Percentiles rank a stretch among this genome's conserved stretches.
Conservation (phyloP, 1,140 invertebrate genomes). For the Leptopilina clavipes region DNA sequence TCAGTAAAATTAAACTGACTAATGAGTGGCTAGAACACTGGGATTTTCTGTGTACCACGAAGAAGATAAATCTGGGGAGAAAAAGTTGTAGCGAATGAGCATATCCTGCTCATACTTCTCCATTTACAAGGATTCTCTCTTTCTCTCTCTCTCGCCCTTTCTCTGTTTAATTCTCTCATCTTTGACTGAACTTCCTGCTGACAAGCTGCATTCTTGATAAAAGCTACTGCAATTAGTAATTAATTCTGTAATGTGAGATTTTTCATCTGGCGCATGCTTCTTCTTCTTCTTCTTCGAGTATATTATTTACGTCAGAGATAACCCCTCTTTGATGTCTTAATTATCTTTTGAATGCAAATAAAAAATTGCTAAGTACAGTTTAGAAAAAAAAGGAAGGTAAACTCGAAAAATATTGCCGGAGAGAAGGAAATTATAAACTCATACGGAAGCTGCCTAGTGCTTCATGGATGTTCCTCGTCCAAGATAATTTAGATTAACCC, state of each 20-base stretch:
- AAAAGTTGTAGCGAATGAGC: background rate
- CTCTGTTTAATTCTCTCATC: background rate
- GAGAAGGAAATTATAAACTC: conserved; percentile 33
- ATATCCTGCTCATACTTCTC: conserved; percentile 30
- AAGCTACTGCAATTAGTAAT: conserved; percentile 25
- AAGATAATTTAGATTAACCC: conserved; percentile 18
- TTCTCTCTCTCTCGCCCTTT: too few relatives aligned
- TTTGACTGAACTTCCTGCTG: conserved; percentile 30
- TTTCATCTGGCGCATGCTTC: conserved; percentile 13
- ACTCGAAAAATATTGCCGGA: background rate
- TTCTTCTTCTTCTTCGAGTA: background rate
- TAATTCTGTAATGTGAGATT: conserved; percentile 30
- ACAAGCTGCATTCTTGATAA: conserved; percentile 29
- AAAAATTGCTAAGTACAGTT: background rate
- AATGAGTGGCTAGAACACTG: too few relatives aligned
- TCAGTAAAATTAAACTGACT: too few relatives aligned
- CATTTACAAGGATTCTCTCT: background rate
- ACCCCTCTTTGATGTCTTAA: conserved; percentile 19
- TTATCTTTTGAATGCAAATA: background rate
- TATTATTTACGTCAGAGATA: background rate
- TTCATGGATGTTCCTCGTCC: conserved; percentile 11
- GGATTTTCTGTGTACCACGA: too few relatives aligned
- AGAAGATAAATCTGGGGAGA: background rate
- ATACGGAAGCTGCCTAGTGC: conserved; percentile 13
- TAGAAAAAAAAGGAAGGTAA: background rate